phyloP scores from a whole-genome alignment of 1,140 invertebrate species.

The Papilio polyxenes region DNA sequence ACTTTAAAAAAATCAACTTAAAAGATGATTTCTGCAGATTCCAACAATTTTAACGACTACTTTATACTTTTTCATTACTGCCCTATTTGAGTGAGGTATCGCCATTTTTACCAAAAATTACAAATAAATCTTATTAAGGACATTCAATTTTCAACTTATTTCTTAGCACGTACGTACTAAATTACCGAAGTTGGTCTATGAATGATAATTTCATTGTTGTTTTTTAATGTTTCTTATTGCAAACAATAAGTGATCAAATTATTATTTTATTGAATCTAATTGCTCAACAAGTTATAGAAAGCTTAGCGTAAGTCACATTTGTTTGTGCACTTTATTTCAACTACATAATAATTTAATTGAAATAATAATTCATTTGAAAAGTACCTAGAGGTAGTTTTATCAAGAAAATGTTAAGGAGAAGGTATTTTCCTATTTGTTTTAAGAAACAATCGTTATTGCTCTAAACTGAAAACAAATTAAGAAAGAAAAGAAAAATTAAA shows the following conservation, averaged over 20 bases:
- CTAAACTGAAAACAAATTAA: not conserved
- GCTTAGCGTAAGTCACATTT: too few species aligned
- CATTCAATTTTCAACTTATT: not conserved
- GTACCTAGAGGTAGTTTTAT: too few species aligned
- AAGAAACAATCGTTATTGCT: not conserved
- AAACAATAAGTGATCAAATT: not conserved
- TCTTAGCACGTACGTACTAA: not conserved
- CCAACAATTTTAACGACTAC: not conserved
- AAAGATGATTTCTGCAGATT: not conserved
- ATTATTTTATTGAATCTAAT: not conserved
- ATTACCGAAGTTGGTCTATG: not conserved
- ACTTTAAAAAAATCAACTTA: not conserved
- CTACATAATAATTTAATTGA: not conserved
- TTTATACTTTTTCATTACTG: not conserved
- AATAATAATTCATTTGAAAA: not conserved
- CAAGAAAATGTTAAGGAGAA: too few species aligned
- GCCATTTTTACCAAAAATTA: conserved; percentile 3
- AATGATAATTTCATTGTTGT: not conserved
- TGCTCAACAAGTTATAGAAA: not conserved
- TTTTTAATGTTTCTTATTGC: not conserved
- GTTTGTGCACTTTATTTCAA: too few species aligned
- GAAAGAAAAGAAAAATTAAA: not conserved
- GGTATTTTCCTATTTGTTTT: too few species aligned
- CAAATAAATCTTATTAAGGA: not conserved
- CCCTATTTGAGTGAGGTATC: not conserved